A percentile compares a stretch with the other conserved stretches of the same genome.
Conservation (phyloP, 2,888 invertebrate genomes). For the Scaptomyza reducta region DNA sequence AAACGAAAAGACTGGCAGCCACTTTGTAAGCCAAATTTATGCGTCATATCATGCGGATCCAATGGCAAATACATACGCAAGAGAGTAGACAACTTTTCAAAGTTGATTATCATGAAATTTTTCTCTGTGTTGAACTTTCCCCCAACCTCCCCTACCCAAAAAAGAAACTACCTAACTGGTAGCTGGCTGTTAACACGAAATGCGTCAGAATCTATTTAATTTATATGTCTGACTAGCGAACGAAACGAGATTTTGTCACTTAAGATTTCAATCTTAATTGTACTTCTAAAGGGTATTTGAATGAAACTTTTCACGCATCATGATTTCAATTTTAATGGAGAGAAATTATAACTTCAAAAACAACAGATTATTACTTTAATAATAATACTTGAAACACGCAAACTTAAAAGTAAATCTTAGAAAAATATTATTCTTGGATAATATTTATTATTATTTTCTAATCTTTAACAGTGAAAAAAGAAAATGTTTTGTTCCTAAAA, state of each 20-base stretch:
- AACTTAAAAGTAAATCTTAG: neutral
- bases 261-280: conserved; percentile 35
- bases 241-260: conserved; percentile 1
- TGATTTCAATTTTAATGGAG: neutral
- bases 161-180: conserved; percentile 18
- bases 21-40: conserved; percentile 71
- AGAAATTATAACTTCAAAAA: neutral
- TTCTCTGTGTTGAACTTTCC: conserved; percentile 19
- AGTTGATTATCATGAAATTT: conserved; percentile 44
- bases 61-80: conserved; percentile 44
- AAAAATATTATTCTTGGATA: no score
- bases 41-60: conserved; percentile 64
- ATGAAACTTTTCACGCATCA: neutral
- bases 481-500: no score
- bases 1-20: conserved; percentile 32
- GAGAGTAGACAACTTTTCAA: conserved; percentile 10
- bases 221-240: conserved; percentile 6
- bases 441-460: no score
- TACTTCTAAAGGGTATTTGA: neutral
- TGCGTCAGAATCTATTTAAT: conserved; percentile 16
- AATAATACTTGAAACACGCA: neutral
- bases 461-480: no score
- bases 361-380: neutral
- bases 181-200: conserved; percentile 25
- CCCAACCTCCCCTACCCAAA: no score